Conservation (phyloP, 2,888 invertebrate species). For the Helicoverpa assulta region DNA sequence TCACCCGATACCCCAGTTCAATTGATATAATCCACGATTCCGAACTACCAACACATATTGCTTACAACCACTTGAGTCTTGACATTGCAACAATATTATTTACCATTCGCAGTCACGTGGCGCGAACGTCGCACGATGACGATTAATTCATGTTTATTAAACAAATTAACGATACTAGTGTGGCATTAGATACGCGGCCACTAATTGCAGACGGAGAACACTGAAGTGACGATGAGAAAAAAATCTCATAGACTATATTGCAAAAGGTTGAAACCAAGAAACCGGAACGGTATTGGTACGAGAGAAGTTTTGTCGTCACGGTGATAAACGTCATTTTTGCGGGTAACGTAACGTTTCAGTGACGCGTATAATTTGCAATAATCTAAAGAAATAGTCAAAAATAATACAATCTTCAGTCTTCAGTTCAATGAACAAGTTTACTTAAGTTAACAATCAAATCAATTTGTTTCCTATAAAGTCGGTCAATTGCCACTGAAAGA, state of each 20-base stretch:
- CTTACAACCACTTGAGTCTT: conserved; percentile 83
- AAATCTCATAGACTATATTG: conserved; percentile 56
- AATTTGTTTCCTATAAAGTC: conserved; percentile 43
- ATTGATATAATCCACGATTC: conserved; percentile 76
- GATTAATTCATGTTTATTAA: conserved; percentile 88
- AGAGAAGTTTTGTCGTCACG: conserved; percentile 38
- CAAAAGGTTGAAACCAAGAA: conserved; percentile 53
- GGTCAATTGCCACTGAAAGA: conserved; percentile 21
- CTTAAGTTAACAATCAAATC: conserved; percentile 16
- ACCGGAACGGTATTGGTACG: conserved; percentile 57
- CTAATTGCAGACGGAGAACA: conserved; percentile 65
- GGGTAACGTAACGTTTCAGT: conserved; percentile 19
- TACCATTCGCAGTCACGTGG: conserved; percentile 80
- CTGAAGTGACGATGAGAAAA: conserved; percentile 63
- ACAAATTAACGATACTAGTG: conserved; percentile 82
- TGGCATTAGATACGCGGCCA: conserved; percentile 68
- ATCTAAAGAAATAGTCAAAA: conserved; percentile 21
- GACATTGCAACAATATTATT: conserved; percentile 81
- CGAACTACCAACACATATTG: conserved; percentile 58
- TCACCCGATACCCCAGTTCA: conserved; percentile 63
- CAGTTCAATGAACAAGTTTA: conserved; percentile 23
- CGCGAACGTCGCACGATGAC: conserved; percentile 65
- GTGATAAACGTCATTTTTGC: conserved; percentile 51
- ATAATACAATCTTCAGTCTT: conserved; percentile 21
- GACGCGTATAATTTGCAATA: conserved; percentile 43